Evolutionary conservation across 2,888 invertebrate species (phyloP), one percentile per base, ranked within the genome.

Genomic region (Isotomurus palustris): DNA sequence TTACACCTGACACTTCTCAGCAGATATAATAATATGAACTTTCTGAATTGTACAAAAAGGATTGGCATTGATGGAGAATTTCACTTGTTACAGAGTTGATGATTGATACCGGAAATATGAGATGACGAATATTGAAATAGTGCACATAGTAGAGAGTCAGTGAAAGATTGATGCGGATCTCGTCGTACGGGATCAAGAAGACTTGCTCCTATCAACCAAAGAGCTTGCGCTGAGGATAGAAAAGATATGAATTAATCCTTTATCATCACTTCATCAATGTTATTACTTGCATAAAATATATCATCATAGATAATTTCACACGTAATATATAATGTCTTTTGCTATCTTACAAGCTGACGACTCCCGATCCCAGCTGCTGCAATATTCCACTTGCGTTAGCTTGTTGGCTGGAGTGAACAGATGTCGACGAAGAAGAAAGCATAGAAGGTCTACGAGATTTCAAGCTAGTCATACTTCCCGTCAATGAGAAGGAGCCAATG

Each of bases 311-410:
- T n/a, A 17, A n/a, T 10, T 44, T 44, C 19, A 44, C 44, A 22
- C 6, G 5, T 44, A 27, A n/a, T n/a, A 14, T 24, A 25, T 47
- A 27, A 27, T 14, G 27, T n/a, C 27, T 47, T 47, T 14, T 24
- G 17, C n/a, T n/a, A 24, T 19, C 50, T 54, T 54, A 44, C 44
- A 44, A 44, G 24, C 90, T 90, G 88, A 91, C 91, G 88, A 92
- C 87, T 83, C 90, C 91, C 78, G 87, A 85, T 83, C 91, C 89
- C 76, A 92, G 81, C 78, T 91, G 91, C 75, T 91, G 91, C 70
- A 92, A 79, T 63, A 92, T 79, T 67, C 88, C 87, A 65, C 86
- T 83, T 72, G 58, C 49, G 19, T 64, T 58, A 17, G 51, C 61
- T 47, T 60, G 54, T 88, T 83, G 56, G n/a, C 50, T 51, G 6